A percentile compares a stretch with the other conserved stretches of the same genome.
Evolutionary conservation across 1,140 invertebrate species (phyloP).

Genomic region (Onthophagus taurus): DNA sequence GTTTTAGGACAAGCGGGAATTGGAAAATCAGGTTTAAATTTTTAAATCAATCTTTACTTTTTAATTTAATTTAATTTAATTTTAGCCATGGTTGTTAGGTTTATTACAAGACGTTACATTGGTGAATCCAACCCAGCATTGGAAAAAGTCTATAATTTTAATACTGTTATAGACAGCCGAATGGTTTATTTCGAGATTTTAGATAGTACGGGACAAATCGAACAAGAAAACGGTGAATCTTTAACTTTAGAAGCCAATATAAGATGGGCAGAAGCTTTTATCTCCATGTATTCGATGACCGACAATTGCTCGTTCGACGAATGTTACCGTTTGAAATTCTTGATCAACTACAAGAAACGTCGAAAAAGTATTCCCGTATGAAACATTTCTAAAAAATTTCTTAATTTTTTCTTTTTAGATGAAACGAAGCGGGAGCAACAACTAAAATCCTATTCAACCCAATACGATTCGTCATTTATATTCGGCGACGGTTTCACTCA

Average conservation of each 20-base stretch:
- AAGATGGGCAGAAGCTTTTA: constrained; percentile 74
- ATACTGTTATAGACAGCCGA: constrained; percentile 67
- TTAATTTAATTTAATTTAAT: constrained; percentile 20
- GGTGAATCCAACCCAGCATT: constrained; percentile 73
- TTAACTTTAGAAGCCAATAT: constrained; percentile 64
- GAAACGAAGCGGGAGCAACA: too few relatives aligned
- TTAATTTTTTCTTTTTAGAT: too few relatives aligned
- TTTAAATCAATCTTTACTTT: not conserved
- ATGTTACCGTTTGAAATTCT: constrained; percentile 66
- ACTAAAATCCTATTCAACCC: too few relatives aligned
- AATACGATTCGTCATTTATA: too few relatives aligned
- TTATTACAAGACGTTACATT: constrained; percentile 71
- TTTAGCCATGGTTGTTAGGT: constrained; percentile 69
- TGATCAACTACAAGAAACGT: constrained; percentile 68
- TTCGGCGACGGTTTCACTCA: constrained; percentile 25
- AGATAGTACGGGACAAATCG: constrained; percentile 64
- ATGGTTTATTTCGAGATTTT: constrained; percentile 67
- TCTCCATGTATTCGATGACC: constrained; percentile 75
- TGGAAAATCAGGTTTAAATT: constrained; percentile 61
- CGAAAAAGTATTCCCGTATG: too few relatives aligned
- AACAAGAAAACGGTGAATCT: constrained; percentile 59
- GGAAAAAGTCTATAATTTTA: constrained; percentile 69
- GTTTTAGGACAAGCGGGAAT: constrained; percentile 67
- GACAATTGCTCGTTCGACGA: constrained; percentile 79
- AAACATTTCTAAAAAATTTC: too few relatives aligned